These are phyloP conservation scores for Ormia ochracea DNA, from an alignment of 2,888 invertebrate genomes.

Conservation along the genomic window DNA sequence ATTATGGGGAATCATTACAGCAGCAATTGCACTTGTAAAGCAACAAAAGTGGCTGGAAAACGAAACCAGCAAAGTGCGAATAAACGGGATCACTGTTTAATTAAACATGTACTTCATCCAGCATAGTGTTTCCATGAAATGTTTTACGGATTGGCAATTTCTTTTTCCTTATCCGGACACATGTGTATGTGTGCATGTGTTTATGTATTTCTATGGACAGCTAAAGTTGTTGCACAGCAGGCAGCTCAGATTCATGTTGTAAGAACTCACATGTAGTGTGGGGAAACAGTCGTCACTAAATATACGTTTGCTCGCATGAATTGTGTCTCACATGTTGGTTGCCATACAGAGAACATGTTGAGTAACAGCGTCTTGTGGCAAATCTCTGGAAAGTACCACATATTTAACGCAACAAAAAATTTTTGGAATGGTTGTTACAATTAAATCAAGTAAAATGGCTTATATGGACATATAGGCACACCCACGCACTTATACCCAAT, in stretches of 20 bases:
- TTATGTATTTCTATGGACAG: neutral
- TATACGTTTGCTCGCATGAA: slow-evolving; percentile 90
- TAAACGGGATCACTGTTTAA: neutral
- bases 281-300: slow-evolving; percentile 81
- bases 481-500: neutral
- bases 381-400: slow-evolving; percentile 82
- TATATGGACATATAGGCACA: neutral
- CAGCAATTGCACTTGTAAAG: neutral
- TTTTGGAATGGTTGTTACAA: slow-evolving; percentile 19
- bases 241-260: neutral
- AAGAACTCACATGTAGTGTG: neutral
- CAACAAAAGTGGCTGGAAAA: neutral
- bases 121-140: neutral
- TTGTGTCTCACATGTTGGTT: slow-evolving; percentile 86
- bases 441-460: slow-evolving; percentile 6
- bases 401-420: slow-evolving; percentile 36
- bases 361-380: slow-evolving; percentile 87
- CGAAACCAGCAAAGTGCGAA: neutral
- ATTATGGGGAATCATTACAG: neutral
- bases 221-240: neutral
- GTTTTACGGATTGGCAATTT: slow-evolving; percentile 15
- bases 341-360: slow-evolving; percentile 86
- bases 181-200: neutral
- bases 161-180: too few relatives aligned
- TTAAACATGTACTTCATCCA: slow-evolving; percentile 11